Base-by-base conservation (phyloP, 1,140 invertebrate genomes). In the Drosophila miranda region DNA sequence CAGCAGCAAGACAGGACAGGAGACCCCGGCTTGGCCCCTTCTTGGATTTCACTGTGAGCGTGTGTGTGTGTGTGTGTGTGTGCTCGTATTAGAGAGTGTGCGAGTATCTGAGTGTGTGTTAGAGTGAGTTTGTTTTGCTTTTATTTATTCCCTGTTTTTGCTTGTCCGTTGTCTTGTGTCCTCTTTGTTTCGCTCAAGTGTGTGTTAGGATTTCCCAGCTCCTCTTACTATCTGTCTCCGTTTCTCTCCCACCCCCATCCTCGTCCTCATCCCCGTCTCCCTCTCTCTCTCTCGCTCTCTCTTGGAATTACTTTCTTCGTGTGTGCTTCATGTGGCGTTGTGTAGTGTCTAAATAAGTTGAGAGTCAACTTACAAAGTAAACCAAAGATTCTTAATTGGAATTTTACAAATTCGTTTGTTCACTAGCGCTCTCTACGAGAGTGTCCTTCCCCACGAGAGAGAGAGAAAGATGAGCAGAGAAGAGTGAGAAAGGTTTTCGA, bases 351-450 rank as follows among this genome's bases (percentile, higher is more conserved):
- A 86, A 86, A 86, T 86, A 86, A 86, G 82, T 86, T 86, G 82
- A 86, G 82, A 88, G 82, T 86, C 82, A 86, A 86, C 82, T 86
- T 86, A 86, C 82, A 86, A 86, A 86, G 82, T 86, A 86, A 86
- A 86, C 82, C 74, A 87, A 86, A 86, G 82, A 86, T 86, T 86
- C 82, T 86, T 86, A 86, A 86, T 86, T 86, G 82, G 82, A 87
- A 86, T 86, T 86, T 86, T 87, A 87, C 83, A 87, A 86, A 86
- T 82, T 87, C 62, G 82, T 82, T 87, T 62, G 64, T 75, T 79
- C 67, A 50, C 59, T 26, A 8, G 11, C 51, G 34, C 42, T 53
- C 9, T 14, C 11, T 49, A 16, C 42, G 16, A 56, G 53, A 26
- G 23, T 56, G 57, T 68, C 49, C 49, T 42, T 42, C 9, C 28